Conservation (phyloP, 1,140 invertebrate species). For the Mamestra configurata region DNA sequence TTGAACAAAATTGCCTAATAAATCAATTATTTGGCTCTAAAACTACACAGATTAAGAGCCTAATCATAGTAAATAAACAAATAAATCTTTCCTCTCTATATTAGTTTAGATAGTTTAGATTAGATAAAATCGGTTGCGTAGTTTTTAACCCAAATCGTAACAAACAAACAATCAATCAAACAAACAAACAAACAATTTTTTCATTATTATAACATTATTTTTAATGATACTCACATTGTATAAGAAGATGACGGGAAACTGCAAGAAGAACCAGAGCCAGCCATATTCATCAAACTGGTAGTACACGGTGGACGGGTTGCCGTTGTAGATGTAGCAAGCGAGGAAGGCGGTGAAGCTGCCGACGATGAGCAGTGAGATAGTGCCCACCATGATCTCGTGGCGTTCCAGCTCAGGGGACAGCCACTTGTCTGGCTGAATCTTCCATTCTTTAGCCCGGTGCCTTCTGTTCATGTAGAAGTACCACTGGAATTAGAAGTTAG, state of each 20-base stretch:
- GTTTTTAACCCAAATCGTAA: too few species aligned
- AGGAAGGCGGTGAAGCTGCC: conserved; percentile 88
- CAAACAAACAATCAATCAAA: too few species aligned
- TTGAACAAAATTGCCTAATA: too few species aligned
- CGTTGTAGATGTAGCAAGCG: conserved; percentile 91
- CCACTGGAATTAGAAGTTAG: conserved; percentile 87
- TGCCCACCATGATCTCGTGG: conserved; percentile 91
- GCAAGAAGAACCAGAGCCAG: conserved; percentile 90
- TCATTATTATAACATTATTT: too few species aligned
- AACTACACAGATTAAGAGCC: too few species aligned
- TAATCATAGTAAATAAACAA: too few species aligned
- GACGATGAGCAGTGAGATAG: conserved; percentile 88
- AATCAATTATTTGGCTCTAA: too few species aligned
- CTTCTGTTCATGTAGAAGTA: conserved; percentile 90
- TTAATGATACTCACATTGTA: conserved; percentile 88
- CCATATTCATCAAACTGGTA: conserved; percentile 90
- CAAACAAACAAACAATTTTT: too few species aligned
- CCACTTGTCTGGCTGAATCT: conserved; percentile 92
- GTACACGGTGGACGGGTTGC: conserved; percentile 90
- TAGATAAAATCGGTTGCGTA: too few species aligned
- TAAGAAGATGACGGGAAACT: conserved; percentile 90
- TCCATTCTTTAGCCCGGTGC: conserved; percentile 90
- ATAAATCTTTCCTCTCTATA: too few species aligned
- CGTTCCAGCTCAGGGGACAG: conserved; percentile 90
- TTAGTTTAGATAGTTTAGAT: too few species aligned